A percentile compares a stretch with the other conserved stretches of the same genome.
Evolutionary conservation across 1,140 invertebrate genomes (phyloP).

Genomic region (Psix sp.): DNA sequence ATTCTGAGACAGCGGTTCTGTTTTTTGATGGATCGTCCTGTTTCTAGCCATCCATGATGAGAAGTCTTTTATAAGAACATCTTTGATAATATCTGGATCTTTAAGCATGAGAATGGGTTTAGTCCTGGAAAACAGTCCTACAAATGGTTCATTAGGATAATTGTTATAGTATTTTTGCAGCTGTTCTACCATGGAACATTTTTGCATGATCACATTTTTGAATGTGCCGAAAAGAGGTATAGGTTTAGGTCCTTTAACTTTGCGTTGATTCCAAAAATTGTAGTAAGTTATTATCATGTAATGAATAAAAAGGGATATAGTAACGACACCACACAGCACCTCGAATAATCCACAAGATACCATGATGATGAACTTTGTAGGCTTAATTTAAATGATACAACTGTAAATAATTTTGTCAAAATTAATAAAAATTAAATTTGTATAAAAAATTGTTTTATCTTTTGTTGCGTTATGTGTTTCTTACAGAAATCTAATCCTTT

Average conservation of each 20-base stretch:
- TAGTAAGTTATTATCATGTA: slow-evolving; percentile 10
- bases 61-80: slow-evolving; percentile 67
- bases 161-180: slow-evolving; percentile 41
- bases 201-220: slow-evolving; percentile 23
- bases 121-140: slow-evolving; percentile 49
- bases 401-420: too few species aligned
- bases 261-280: slow-evolving; percentile 54
- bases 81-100: slow-evolving; percentile 71
- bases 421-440: too few species aligned
- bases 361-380: too few species aligned
- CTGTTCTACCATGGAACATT: slow-evolving; percentile 22
- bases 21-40: slow-evolving; percentile 71
- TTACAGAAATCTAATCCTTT: too few species aligned
- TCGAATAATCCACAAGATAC: slow-evolving; percentile 25
- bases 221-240: slow-evolving; percentile 61
- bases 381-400: too few species aligned
- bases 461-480: too few species aligned
- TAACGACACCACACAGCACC: slow-evolving; percentile 18
- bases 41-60: slow-evolving; percentile 52
- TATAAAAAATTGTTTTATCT: too few species aligned
- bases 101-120: slow-evolving; percentile 69
- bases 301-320: slow-evolving; percentile 16
- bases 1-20: slow-evolving; percentile 73
- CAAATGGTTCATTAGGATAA: slow-evolving; percentile 50
- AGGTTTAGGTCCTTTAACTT: slow-evolving; percentile 57